These are phyloP conservation scores for Tautogolabrus adspersus DNA, from an alignment of 2,113 vertebrate species.

Conservation along the genomic window DNA sequence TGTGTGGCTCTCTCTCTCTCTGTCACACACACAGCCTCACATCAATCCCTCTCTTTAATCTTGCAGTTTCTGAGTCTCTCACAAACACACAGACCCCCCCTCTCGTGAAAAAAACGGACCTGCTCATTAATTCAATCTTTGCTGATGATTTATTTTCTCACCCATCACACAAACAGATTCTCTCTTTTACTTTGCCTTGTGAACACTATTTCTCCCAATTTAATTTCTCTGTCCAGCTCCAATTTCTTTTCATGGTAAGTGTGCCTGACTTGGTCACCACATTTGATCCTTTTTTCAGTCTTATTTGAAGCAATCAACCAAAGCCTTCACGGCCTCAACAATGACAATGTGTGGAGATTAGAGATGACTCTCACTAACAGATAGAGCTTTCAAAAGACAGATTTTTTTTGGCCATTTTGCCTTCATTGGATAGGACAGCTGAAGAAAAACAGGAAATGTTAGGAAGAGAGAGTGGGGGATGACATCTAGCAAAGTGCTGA, in stretches of 20 bases:
- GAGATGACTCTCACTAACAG: slow-evolving; percentile 47
- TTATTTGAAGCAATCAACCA: slow-evolving; percentile 19
- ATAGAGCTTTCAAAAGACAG: slow-evolving; percentile 40
- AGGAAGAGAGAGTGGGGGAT: no score
- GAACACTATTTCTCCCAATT: not conserved
- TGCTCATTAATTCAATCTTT: slow-evolving; percentile 50
- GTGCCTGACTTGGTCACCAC: not conserved
- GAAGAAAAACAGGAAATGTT: no score
- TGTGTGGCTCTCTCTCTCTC: slow-evolving; percentile 7
- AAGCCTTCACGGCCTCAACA: slow-evolving; percentile 47
- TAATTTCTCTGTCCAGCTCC: slow-evolving; percentile 21
- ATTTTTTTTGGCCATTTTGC: not conserved
- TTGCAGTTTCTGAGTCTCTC: slow-evolving; percentile 32
- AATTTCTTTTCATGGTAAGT: slow-evolving; percentile 15
- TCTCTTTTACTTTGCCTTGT: slow-evolving; percentile 8
- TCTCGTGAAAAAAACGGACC: slow-evolving; percentile 26
- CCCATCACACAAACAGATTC: slow-evolving; percentile 10
- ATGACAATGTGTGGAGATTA: slow-evolving; percentile 44
- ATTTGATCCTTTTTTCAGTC: slow-evolving; percentile 13
- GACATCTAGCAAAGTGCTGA: no score
- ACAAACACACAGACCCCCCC: slow-evolving; percentile 25
- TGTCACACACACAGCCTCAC: slow-evolving; percentile 13
- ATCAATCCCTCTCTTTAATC: slow-evolving; percentile 56
- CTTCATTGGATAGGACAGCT: no score
- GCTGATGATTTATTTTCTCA: slow-evolving; percentile 39